Conservation (phyloP, 2,797 vertebrate species). For the Lycodopsis pacificus region DNA sequence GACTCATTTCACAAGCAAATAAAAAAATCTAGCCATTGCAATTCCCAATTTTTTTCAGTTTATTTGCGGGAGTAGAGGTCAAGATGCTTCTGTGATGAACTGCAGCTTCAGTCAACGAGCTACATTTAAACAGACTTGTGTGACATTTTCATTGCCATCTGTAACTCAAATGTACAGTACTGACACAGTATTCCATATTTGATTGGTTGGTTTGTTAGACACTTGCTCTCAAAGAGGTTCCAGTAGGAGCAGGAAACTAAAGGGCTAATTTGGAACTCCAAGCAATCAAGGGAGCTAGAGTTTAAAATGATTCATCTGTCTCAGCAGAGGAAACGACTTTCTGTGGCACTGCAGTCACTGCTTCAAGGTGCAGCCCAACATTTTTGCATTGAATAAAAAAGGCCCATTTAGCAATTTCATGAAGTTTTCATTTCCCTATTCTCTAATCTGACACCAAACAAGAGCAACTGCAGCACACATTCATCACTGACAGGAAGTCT, state of each 20-base stretch:
- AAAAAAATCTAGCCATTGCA: background rate
- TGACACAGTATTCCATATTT: background rate
- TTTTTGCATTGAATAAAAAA: constrained; percentile 17
- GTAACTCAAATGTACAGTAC: background rate
- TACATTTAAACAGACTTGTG: background rate
- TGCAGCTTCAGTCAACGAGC: background rate
- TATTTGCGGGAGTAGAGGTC: background rate
- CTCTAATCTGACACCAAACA: constrained; percentile 31
- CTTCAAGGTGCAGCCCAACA: constrained; percentile 1
- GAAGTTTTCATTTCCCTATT: constrained; percentile 16
- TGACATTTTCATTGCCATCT: background rate
- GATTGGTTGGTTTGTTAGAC: background rate
- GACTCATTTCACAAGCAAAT: background rate
- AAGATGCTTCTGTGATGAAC: no score
- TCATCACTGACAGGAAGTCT: constrained; percentile 40
- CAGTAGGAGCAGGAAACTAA: background rate
- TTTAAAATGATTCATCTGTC: constrained; percentile 32
- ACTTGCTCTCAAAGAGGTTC: background rate
- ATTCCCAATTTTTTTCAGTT: background rate
- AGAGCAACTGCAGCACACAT: constrained; percentile 34
- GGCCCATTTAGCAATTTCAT: constrained; percentile 10
- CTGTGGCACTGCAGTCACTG: constrained; percentile 23
- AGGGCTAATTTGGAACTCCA: constrained; percentile 5
- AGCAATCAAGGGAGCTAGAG: constrained; percentile 31
- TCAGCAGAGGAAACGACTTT: constrained; percentile 19